A percentile compares a stretch with the other conserved stretches of the same genome.
Conservation (phyloP, 2,113 vertebrate genomes). For the Copsychus sechellarum region DNA sequence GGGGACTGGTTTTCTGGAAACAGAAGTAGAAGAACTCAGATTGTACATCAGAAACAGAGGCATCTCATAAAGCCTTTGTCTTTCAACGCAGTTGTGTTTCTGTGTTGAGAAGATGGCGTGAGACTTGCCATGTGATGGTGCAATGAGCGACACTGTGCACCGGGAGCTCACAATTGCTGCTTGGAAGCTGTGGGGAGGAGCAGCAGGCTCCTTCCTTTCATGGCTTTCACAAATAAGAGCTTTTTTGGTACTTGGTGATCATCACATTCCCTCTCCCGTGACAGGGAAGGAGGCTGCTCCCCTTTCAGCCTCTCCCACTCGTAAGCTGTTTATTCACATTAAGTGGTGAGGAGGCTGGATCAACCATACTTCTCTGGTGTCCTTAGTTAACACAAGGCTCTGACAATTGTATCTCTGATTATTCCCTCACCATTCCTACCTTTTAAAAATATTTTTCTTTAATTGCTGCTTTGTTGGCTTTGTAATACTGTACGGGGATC, state of each 20-base stretch:
- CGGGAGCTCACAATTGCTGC: fast-evolving
- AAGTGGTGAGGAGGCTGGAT: slow-evolving; percentile 33
- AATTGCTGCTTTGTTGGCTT: slow-evolving; percentile 56
- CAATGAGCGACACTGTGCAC: background rate
- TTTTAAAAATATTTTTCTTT: slow-evolving; percentile 56
- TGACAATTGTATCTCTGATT: background rate
- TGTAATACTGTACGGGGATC: slow-evolving; percentile 43
- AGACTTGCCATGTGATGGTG: background rate
- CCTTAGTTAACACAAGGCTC: background rate
- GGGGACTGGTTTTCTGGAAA: background rate
- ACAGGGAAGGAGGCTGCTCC: slow-evolving; percentile 47
- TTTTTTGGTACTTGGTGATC: slow-evolving; percentile 52
- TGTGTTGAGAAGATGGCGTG: background rate
- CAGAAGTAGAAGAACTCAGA: background rate
- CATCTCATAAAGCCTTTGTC: background rate
- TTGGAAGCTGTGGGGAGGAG: background rate
- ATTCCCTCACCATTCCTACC: slow-evolving; percentile 6
- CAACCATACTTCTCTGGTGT: slow-evolving; percentile 4
- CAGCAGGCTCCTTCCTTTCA: background rate
- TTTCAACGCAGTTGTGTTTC: background rate
- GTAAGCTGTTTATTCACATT: slow-evolving; percentile 42
- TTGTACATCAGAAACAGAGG: background rate
- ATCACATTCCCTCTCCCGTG: slow-evolving; percentile 39
- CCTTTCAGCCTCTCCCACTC: slow-evolving; percentile 56
- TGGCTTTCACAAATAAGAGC: slow-evolving; percentile 2